phyloP scores from a whole-genome alignment of 2,888 invertebrate species.

The Amiota mariae region DNA sequence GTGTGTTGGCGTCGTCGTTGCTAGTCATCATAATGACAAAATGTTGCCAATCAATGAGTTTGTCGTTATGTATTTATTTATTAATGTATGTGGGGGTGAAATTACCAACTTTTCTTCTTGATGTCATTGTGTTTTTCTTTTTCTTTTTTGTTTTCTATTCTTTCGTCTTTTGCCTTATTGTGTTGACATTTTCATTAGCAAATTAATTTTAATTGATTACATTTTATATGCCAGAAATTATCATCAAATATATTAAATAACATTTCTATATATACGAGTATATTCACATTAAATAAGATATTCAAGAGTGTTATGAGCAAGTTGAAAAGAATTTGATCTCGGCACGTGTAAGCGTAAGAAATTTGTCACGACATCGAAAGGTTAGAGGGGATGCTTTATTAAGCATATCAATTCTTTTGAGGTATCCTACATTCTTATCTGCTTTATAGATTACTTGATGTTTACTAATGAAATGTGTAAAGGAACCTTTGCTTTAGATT shows the following conservation, averaged over 20 bases:
- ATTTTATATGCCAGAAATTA: conserved; percentile 54
- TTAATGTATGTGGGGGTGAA: not conserved
- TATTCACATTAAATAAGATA: too few species aligned
- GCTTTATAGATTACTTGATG: too few species aligned
- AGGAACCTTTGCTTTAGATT: too few species aligned
- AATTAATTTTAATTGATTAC: conserved; percentile 64
- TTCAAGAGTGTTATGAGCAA: not conserved
- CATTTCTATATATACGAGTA: too few species aligned
- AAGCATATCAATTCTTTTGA: too few species aligned
- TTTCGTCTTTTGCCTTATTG: not conserved
- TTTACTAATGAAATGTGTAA: too few species aligned
- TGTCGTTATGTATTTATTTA: conserved; percentile 14
- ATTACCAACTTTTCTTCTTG: not conserved
- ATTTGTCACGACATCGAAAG: too few species aligned
- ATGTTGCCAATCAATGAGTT: conserved; percentile 23
- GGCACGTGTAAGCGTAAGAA: too few species aligned
- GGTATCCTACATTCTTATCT: too few species aligned
- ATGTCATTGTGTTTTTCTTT: not conserved
- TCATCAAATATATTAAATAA: too few species aligned
- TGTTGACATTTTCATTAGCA: conserved; percentile 63
- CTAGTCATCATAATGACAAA: not conserved
- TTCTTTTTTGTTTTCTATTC: not conserved
- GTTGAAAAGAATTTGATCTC: not conserved
- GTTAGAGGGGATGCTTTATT: too few species aligned
- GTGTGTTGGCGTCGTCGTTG: not conserved